Evolutionary conservation across 2,797 vertebrate species (phyloP).

Genomic region (Diplodus sargus): DNA sequence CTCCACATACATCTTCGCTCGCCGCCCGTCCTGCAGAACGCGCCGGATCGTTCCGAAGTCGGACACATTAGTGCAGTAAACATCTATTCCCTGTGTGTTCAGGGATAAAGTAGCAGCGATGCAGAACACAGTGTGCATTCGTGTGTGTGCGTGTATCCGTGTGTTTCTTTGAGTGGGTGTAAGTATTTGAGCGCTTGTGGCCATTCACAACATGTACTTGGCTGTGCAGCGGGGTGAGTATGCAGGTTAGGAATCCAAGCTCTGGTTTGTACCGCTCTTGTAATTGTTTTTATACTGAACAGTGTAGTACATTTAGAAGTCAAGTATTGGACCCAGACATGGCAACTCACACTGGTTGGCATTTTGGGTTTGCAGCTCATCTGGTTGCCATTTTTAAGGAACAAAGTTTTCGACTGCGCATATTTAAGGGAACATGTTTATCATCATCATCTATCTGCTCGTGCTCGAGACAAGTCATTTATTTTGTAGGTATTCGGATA

Average conservation of each 20-base stretch:
- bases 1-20: conserved; percentile 37
- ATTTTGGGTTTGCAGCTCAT: background rate
- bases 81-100: conserved; percentile 32
- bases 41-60: conserved; percentile 58
- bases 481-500: no score
- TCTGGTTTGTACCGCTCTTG: conserved; percentile 1
- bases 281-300: conserved; percentile 13
- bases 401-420: background rate
- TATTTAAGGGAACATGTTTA: background rate
- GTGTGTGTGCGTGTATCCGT: background rate
- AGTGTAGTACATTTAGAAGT: background rate
- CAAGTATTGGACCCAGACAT: background rate
- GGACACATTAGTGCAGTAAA: conserved; percentile 65
- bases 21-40: conserved; percentile 53
- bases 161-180: conserved; percentile 13
- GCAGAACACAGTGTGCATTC: conserved; percentile 9
- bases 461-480: no score
- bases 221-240: conserved; percentile 20
- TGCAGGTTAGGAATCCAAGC: conserved; percentile 15
- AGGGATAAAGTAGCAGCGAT: conserved; percentile 22
- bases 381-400: background rate
- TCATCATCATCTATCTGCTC: no score
- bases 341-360: background rate
- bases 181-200: conserved; percentile 3
- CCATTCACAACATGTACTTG: conserved; percentile 36